phyloP scores from a whole-genome alignment of 2,888 invertebrate genomes.

The Patella pellucida region DNA sequence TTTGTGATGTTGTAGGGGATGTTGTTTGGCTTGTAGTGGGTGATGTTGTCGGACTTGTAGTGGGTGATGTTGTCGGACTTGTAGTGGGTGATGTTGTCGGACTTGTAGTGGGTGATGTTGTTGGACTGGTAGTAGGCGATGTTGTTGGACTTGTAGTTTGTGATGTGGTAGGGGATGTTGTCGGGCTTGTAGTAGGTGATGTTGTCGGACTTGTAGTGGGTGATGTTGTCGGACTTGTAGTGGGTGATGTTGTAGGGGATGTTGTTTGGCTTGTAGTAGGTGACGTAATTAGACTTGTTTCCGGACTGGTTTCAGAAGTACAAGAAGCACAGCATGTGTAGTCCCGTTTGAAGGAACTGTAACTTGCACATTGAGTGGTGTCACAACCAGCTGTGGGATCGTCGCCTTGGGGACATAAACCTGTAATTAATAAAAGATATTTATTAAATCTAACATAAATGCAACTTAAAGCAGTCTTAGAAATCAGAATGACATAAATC shows the following conservation, averaged over 20 bases:
- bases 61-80: neutral
- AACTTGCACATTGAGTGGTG: neutral
- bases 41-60: neutral
- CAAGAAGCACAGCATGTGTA: neutral
- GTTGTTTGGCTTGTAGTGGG: neutral
- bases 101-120: neutral
- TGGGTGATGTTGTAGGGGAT: too few species aligned
- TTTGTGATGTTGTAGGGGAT: neutral
- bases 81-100: neutral
- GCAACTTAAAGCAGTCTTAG: too few species aligned
- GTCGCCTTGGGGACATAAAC: neutral
- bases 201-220: neutral
- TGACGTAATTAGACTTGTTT: neutral
- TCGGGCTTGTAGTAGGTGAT: neutral
- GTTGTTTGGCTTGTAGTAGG: too few species aligned
- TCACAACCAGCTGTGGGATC: neutral
- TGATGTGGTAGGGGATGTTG: neutral
- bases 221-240: neutral
- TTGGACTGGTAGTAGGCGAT: neutral
- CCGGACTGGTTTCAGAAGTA: neutral
- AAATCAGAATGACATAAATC: too few species aligned
- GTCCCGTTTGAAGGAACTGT: neutral
- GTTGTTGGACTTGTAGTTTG: neutral
- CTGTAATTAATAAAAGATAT: neutral
- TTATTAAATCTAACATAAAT: too few species aligned